Evolutionary conservation across 2,888 invertebrate species (phyloP).

Genomic region (Trachelus iudaicus): DNA sequence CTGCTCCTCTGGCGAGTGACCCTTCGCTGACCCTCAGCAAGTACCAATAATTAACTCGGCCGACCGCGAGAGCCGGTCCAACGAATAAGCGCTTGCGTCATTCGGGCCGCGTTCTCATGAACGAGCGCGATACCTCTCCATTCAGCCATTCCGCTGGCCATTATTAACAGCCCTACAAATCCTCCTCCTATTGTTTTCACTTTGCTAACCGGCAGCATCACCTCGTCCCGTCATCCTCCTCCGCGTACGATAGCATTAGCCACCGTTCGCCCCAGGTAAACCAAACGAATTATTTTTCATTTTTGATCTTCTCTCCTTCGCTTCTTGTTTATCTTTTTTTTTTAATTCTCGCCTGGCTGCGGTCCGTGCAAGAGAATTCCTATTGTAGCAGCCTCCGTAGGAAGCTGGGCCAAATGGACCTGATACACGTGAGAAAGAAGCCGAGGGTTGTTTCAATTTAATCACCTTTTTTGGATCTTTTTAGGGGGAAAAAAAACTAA

Average conservation of each 20-base stretch:
- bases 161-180: background rate
- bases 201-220: background rate
- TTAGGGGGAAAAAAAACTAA: background rate
- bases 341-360: background rate
- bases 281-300: background rate
- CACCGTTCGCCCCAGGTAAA: background rate
- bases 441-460: background rate
- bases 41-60: conserved; percentile 61
- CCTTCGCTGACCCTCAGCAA: conserved; percentile 57
- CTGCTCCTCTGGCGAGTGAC: conserved; percentile 52
- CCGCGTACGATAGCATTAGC: background rate
- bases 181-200: background rate
- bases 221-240: conserved; percentile 5
- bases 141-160: background rate
- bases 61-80: background rate
- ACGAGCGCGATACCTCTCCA: background rate
- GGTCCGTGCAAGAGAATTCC: background rate
- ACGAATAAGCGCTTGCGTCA: conserved; percentile 30
- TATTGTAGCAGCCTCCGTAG: background rate
- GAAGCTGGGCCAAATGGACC: background rate
- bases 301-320: background rate
- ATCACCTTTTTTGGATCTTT: background rate
- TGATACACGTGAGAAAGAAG: background rate
- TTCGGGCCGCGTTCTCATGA: conserved; percentile 35
- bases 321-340: background rate